Conservation (phyloP, 2,797 vertebrate species). For the Melanogrammus aeglefinus region DNA sequence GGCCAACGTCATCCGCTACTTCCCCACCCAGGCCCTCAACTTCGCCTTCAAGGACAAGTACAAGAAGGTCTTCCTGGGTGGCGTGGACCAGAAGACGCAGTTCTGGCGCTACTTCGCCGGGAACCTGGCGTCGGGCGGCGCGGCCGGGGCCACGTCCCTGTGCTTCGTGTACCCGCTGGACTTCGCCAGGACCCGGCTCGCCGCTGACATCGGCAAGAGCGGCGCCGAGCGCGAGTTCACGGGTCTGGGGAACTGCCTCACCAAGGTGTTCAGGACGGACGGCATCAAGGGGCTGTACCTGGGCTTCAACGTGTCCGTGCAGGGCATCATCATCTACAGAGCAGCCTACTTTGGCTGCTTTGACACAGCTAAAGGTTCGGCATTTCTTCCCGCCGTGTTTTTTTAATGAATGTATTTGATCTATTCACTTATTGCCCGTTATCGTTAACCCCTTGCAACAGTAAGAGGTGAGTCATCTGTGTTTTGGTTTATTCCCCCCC, state of each 20-base stretch:
- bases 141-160: conserved; percentile 94
- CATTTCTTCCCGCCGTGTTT: neutral
- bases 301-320: conserved; percentile 96
- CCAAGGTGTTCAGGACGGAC: conserved; percentile 92
- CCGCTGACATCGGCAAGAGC: conserved; percentile 95
- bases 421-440: neutral
- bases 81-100: conserved; percentile 94
- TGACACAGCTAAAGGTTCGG: conserved; percentile 95
- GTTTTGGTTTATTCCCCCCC: neutral
- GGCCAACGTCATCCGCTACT: conserved; percentile 99
- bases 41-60: conserved; percentile 99
- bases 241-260: conserved; percentile 89
- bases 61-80: conserved; percentile 98
- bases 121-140: conserved; percentile 93
- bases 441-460: no score
- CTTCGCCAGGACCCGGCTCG: conserved; percentile 96
- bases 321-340: conserved; percentile 99
- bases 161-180: conserved; percentile 99
- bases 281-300: conserved; percentile 91
- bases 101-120: conserved; percentile 99
- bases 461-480: no score
- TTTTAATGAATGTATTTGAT: neutral
- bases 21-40: conserved; percentile 99
- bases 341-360: conserved; percentile 98
- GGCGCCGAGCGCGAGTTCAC: conserved; percentile 83